These are phyloP conservation scores for Epizoanthus illoricatus DNA, from an alignment of 92 coral and sea anemone genomes.

Conservation along the genomic window DNA sequence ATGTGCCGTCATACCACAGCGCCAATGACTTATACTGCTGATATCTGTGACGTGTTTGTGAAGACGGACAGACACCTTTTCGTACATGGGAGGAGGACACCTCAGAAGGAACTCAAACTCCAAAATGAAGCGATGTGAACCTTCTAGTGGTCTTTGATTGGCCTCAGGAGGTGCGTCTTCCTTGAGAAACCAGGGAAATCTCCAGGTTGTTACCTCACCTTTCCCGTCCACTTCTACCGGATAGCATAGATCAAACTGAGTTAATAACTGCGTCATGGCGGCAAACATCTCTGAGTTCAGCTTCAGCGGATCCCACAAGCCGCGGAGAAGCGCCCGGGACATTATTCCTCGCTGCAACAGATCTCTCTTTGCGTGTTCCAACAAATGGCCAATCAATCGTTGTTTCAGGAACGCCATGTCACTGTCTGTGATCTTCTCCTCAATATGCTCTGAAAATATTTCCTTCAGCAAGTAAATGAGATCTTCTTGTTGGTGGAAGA, in stretches of 20 bases:
- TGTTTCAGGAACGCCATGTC: slow-evolving; percentile 10
- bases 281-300: slow-evolving; percentile 51
- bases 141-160: not conserved
- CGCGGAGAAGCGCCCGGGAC: slow-evolving; percentile 47
- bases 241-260: slow-evolving; percentile 66
- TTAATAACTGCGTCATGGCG: slow-evolving; percentile 61
- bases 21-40: slow-evolving; percentile 61
- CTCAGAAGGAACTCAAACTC: slow-evolving; percentile 60
- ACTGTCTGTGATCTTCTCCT: not conserved
- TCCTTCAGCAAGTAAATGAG: slow-evolving; percentile 55
- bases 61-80: slow-evolving; percentile 53
- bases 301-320: slow-evolving; percentile 44
- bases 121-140: slow-evolving; percentile 37
- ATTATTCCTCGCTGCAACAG: slow-evolving; percentile 58
- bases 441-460: slow-evolving; percentile 52
- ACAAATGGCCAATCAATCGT: slow-evolving; percentile 14
- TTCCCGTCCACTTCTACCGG: slow-evolving; percentile 23
- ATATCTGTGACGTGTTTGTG: slow-evolving; percentile 52
- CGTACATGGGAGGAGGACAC: slow-evolving; percentile 57
- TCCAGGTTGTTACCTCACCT: slow-evolving; percentile 36
- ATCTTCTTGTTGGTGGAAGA: slow-evolving; percentile 65
- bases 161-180: slow-evolving; percentile 22
- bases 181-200: slow-evolving; percentile 71
- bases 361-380: slow-evolving; percentile 46
- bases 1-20: slow-evolving; percentile 53